Percentiles rank a stretch among this genome's conserved stretches.
Evolutionary conservation across 92 coral and sea anemone genomes (phyloP).

Genomic region (Bergia puertoricense): DNA sequence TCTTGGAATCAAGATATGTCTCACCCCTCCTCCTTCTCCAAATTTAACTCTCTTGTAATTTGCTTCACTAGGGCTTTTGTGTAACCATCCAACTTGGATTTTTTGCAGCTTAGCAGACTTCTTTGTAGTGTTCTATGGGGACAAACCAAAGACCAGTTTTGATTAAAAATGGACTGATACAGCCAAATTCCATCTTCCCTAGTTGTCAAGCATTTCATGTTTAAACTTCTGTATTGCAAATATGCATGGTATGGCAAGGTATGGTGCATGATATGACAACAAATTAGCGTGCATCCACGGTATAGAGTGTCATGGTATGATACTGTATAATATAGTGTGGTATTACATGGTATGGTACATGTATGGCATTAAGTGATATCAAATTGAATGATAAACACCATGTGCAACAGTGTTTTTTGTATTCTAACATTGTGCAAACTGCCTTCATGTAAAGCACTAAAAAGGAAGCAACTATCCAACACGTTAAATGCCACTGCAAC

Average conservation of each 20-base stretch:
- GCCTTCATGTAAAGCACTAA: background rate
- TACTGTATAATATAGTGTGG: too few relatives aligned
- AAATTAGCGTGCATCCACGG: too few relatives aligned
- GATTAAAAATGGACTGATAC: too few relatives aligned
- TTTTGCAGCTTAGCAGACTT: conserved; percentile 4
- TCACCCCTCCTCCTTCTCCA: conserved; percentile 39
- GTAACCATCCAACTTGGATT: conserved; percentile 48
- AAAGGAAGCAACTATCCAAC: background rate
- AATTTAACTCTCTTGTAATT: conserved; percentile 35
- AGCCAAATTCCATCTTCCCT: too few relatives aligned
- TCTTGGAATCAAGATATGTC: conserved; percentile 12
- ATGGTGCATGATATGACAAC: too few relatives aligned
- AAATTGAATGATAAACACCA: background rate
- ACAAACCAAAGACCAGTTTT: too few relatives aligned
- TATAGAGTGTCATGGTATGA: too few relatives aligned
- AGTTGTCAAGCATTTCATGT: too few relatives aligned
- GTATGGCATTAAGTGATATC: background rate
- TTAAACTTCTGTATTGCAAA: too few relatives aligned
- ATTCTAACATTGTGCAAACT: background rate
- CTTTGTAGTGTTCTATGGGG: background rate
- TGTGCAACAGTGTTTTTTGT: background rate
- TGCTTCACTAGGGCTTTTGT: background rate
- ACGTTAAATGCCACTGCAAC: background rate
- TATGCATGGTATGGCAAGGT: too few relatives aligned
- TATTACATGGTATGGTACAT: background rate